These are phyloP conservation scores for Phragmatobia fuliginosa DNA, from an alignment of 2,888 invertebrate species.

Conservation along the genomic window DNA sequence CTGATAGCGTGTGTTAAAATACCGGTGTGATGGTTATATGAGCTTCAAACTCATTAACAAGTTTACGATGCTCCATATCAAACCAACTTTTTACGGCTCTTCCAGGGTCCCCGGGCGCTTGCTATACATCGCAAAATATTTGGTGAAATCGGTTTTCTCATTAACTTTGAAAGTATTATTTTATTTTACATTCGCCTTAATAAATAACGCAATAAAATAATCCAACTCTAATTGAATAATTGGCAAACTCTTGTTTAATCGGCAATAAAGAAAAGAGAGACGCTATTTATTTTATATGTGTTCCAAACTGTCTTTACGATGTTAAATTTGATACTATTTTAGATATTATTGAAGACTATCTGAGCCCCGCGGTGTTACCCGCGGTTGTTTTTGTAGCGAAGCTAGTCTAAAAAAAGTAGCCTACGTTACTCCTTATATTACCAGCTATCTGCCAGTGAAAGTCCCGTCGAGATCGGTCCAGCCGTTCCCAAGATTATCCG, in stretches of 20 bases:
- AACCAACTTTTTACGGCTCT: constrained; percentile 22
- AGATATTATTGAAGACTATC: too few relatives aligned
- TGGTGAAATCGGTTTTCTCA: constrained; percentile 1
- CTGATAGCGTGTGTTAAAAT: background rate
- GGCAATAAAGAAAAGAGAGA: constrained; percentile 1
- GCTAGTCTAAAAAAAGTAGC: too few relatives aligned
- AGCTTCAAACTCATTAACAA: constrained; percentile 29
- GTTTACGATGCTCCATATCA: constrained; percentile 27
- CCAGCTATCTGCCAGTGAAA: too few relatives aligned
- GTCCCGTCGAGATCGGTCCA: too few relatives aligned
- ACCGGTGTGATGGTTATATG: constrained; percentile 15
- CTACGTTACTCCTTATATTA: too few relatives aligned
- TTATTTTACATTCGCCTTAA: constrained; percentile 1
- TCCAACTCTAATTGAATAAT: constrained; percentile 10
- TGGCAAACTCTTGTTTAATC: constrained; percentile 15
- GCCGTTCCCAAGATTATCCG: too few relatives aligned
- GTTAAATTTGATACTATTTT: too few relatives aligned
- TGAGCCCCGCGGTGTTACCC: too few relatives aligned
- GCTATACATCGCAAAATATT: constrained; percentile 26
- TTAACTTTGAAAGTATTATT: background rate
- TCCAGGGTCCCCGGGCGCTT: constrained; percentile 16
- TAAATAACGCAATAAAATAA: constrained; percentile 9
- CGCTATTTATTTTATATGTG: too few relatives aligned
- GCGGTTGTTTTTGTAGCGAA: too few relatives aligned
- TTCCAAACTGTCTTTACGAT: background rate